phyloP scores from a whole-genome alignment of 2,888 invertebrate species.

The Volucella inflata region DNA sequence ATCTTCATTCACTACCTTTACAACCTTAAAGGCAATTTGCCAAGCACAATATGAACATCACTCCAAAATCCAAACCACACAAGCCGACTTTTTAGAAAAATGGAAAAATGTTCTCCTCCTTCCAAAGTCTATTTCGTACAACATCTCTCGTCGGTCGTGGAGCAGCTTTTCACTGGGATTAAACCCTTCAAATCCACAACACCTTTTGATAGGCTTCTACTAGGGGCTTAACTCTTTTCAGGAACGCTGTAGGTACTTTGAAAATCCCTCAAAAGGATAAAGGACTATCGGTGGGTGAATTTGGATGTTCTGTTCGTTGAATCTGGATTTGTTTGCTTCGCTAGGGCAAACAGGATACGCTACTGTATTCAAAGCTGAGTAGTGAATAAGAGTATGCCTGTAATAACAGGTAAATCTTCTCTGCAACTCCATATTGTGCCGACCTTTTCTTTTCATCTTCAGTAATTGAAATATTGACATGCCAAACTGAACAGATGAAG shows the following conservation, averaged over 20 bases:
- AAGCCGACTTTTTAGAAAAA: not conserved
- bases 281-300: conserved; percentile 28
- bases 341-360: not conserved
- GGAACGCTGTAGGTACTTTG: conserved; percentile 18
- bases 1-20: no score
- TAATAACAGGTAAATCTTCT: conserved; percentile 49
- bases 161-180: conserved; percentile 14
- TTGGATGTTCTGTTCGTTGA: conserved; percentile 22
- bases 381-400: not conserved
- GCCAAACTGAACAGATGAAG: conserved; percentile 36
- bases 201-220: conserved; percentile 35
- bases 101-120: not conserved
- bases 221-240: not conserved
- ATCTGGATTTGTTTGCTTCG: conserved; percentile 21
- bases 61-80: no score
- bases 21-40: not conserved
- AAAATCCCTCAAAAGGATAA: conserved; percentile 49
- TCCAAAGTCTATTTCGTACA: no score
- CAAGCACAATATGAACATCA: not conserved
- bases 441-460: no score
- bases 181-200: conserved; percentile 24
- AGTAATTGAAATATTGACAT: conserved; percentile 54
- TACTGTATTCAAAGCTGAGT: not conserved
- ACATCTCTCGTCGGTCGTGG: no score
- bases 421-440: conserved; percentile 13